Base-by-base conservation (phyloP, 2,888 invertebrate species). In the Parochlus steinenii region DNA sequence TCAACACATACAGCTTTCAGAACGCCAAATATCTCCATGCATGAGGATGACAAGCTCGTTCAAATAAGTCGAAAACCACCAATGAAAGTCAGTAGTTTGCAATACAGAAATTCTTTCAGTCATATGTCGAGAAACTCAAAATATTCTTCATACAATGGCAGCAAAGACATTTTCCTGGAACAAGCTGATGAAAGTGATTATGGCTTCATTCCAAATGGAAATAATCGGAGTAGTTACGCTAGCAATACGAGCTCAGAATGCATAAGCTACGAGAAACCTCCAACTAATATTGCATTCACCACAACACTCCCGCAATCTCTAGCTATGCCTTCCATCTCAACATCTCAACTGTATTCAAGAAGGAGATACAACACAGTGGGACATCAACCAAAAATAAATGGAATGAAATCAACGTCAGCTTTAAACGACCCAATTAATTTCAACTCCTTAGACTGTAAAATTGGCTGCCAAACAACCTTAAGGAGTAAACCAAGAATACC, bases 401-500 rank as follows among this genome's bases (percentile, higher is more conserved):
- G 12, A 18, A 33, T 26, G 16, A 17, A 23, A 19, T 25, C 33
- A 19, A 24, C 33, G 12, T 25, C 20, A 11, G 18, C 26, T 6
- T 17, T 26, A 15, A 26, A 24, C 17, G 33, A 33, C 12, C 14
- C 15, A 11, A n/a, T n/a, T n/a, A 20, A 12, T 15, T 23, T 20
- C 3, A 54, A 58, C 39, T 58, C 56, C 40, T 48, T 55, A 43
- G 58, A 59, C 48, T 67, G 72, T n/a, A 69, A 74, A 55, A 64
- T 74, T 40, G 74, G 73, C 22, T 72, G 69, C 45, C 72, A 72
- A 54, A 71, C 73, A 3, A 71, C 71, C 24, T 55, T 74, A 32
- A 59, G 74, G 22, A 64, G 70, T 38, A 74, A 74, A 47, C 77
- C 78, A 18, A 68, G 73, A 38, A 70, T 85, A 41, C 86, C 86